A percentile compares a stretch with the other conserved stretches of the same genome.
These are phyloP conservation scores for Bos indicus DNA, from an alignment of 2,113 vertebrate species.

Conservation along the genomic window DNA sequence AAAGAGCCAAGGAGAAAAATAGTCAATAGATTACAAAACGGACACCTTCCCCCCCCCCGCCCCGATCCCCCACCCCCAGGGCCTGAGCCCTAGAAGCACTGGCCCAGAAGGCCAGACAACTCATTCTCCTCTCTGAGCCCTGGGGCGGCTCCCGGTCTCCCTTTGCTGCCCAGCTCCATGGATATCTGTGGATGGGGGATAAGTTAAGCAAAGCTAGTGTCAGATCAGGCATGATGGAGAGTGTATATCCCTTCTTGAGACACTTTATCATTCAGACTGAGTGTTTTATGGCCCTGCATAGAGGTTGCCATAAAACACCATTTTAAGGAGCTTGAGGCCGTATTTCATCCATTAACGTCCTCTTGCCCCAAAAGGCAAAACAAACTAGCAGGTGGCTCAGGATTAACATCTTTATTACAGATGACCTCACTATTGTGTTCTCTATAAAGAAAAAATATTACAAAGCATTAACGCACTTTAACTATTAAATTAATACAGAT, in stretches of 20 bases:
- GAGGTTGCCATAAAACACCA: conserved; percentile 83
- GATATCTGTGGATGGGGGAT: conserved; percentile 2
- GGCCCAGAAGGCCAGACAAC: neutral
- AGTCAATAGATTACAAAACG: neutral
- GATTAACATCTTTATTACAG: conserved; percentile 88
- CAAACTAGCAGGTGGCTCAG: conserved; percentile 79
- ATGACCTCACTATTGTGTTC: conserved; percentile 90
- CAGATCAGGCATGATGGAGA: conserved; percentile 68
- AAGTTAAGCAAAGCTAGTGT: conserved; percentile 67
- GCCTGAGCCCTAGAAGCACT: neutral
- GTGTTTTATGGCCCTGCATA: conserved; percentile 83
- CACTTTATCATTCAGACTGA: conserved; percentile 81
- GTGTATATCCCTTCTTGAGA: conserved; percentile 75
- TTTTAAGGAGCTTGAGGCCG: conserved; percentile 80
- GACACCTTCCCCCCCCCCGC: neutral
- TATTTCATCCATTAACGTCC: conserved; percentile 85
- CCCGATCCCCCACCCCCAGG: neutral
- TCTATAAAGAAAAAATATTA: conserved; percentile 89
- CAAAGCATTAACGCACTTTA: conserved; percentile 83
- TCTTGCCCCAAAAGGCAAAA: conserved; percentile 80
- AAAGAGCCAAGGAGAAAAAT: neutral
- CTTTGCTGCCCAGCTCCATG: neutral
- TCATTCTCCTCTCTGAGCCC: neutral
- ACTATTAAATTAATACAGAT: conserved; percentile 85
- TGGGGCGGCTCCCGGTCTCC: neutral